Percentiles rank a stretch among this genome's conserved stretches.
These are phyloP conservation scores for Teleogryllus oceanicus DNA, from an alignment of 2,888 invertebrate species.

Conservation along the genomic window DNA sequence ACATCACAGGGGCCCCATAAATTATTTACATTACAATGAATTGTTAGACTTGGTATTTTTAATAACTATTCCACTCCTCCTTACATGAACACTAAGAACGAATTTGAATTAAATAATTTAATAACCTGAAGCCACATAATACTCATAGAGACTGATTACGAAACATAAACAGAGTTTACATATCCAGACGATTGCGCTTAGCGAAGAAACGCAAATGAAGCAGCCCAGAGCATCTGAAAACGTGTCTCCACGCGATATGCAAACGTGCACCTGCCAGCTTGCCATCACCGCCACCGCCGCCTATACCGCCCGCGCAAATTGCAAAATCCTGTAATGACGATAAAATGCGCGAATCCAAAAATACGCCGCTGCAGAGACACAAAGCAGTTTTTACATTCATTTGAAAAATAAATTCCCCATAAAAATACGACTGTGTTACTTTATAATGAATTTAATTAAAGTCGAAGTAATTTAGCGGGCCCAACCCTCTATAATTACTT, in stretches of 20 bases:
- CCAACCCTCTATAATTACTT: not conserved
- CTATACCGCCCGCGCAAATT: not conserved
- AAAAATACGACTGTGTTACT: constrained; percentile 2
- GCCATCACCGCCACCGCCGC: not conserved
- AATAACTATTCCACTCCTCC: no score
- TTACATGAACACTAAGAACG: no score
- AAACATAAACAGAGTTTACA: no score
- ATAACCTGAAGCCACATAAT: no score
- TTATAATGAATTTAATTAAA: constrained; percentile 18
- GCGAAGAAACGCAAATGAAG: no score
- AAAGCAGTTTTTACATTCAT: constrained; percentile 10
- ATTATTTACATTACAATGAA: no score
- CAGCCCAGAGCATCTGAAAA: no score
- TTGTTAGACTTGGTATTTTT: no score
- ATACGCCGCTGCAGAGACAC: not conserved
- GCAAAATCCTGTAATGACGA: constrained; percentile 18
- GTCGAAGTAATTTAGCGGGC: not conserved
- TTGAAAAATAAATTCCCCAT: constrained; percentile 18
- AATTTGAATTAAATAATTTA: no score
- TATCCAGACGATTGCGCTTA: no score
- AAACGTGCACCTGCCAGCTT: not conserved
- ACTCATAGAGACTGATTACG: no score
- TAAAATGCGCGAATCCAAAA: not conserved
- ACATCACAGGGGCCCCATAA: no score
- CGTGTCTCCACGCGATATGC: not conserved